Evolutionary conservation across 2,113 vertebrate genomes (phyloP).

Genomic region (Grantiella picta): DNA sequence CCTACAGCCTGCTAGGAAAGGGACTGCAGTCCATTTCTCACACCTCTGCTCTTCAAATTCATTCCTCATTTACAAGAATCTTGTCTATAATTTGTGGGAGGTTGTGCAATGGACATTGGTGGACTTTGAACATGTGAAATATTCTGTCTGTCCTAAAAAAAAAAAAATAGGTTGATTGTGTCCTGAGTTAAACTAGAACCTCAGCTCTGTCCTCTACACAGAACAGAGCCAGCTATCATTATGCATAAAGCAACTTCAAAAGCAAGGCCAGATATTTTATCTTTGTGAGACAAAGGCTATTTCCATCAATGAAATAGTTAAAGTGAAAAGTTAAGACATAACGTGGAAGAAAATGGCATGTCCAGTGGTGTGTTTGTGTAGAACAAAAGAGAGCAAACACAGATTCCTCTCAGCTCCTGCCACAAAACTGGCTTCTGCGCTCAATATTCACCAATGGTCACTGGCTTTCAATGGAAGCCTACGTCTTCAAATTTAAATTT

Average conservation of each 20-base stretch:
- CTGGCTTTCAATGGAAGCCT: neutral
- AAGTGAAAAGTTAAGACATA: neutral
- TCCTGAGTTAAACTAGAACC: neutral
- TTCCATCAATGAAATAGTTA: neutral
- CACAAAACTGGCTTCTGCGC: neutral
- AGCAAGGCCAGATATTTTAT: neutral
- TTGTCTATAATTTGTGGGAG: neutral
- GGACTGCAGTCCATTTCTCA: neutral
- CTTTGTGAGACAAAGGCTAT: neutral
- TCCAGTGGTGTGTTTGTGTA: neutral
- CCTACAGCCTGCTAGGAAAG: neutral
- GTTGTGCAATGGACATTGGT: neutral
- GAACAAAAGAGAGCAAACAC: neutral
- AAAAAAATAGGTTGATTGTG: neutral
- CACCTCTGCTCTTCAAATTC: neutral
- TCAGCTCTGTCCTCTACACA: neutral
- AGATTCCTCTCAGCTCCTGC: neutral
- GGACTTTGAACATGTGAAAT: accelerated
- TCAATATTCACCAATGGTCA: neutral
- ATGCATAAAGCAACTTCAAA: neutral
- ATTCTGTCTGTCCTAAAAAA: neutral
- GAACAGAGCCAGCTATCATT: neutral
- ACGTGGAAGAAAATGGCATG: neutral
- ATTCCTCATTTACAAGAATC: neutral
- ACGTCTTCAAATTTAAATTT: neutral